phyloP scores from a whole-genome alignment of 2,113 vertebrate species.

The Cepphus grylle region DNA sequence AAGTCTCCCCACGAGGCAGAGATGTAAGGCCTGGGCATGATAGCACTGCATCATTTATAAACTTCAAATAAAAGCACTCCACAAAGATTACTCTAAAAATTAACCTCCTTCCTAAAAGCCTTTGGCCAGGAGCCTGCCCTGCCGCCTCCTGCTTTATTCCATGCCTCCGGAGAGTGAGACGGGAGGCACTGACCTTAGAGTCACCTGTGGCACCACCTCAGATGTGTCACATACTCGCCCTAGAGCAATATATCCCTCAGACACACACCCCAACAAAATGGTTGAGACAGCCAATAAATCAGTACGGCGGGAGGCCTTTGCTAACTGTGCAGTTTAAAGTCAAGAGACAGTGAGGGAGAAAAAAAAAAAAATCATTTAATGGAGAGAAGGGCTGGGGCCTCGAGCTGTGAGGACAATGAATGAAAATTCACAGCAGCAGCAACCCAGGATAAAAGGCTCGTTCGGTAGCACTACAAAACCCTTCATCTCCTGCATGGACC shows the following conservation, averaged over 20 bases:
- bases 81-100: constrained; percentile 7
- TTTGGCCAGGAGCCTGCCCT: neutral
- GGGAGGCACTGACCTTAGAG: neutral
- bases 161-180: neutral
- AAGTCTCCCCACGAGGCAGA: neutral
- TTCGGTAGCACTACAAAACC: neutral
- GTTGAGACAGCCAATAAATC: neutral
- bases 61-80: constrained; percentile 23
- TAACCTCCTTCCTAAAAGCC: neutral
- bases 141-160: neutral
- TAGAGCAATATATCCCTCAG: neutral
- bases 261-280: neutral
- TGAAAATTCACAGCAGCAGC: constrained; percentile 15
- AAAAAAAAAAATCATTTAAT: neutral
- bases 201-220: constrained; percentile 51
- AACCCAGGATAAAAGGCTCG: neutral
- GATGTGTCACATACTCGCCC: neutral
- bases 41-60: neutral
- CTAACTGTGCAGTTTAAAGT: neutral
- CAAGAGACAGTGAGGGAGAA: neutral
- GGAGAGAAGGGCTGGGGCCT: constrained; percentile 1
- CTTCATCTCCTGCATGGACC: neutral
- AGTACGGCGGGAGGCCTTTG: neutral
- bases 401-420: constrained; percentile 42
- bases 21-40: neutral